Base-by-base conservation (phyloP, 1,140 invertebrate species). In the Temnothorax longispinosus region DNA sequence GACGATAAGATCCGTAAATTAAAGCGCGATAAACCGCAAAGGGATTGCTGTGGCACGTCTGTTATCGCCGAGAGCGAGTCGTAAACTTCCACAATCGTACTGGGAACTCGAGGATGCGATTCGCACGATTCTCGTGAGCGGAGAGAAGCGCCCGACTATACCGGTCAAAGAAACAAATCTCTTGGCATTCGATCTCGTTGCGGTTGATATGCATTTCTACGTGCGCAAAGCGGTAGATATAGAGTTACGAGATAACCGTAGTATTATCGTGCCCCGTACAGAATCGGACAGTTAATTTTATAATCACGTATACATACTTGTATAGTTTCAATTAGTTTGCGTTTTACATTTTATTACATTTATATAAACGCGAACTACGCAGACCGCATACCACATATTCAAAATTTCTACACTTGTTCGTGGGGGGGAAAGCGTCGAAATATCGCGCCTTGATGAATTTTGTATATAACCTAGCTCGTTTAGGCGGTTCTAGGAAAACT, bases 21-120 rank as follows among this genome's bases (percentile, higher is more conserved):
- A 65, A 27, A 35, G 27, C 11, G 27, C 41, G 58, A 88, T 88
- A 85, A 88, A 86, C 78, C 78, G 67, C 52, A 67, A 58, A 58
- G 78, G 38, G 54, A 82, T 82, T 71, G 77, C 64, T 38, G 38
- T 27, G 18, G 27, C 44, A 67, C 18, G 44, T 15, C 58, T 32
- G 65, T 72, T 44, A 72, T 72, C 78, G 60, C 21, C 44, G 35
- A 47, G 27, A 50, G 47, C 47, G 38, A 81, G 27, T 58, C 38
- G 78, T 74, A 58, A 82, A 62, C 52, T 11, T 47, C 52, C 52
- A 72, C 67, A 65, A 72, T 35, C 52, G 65, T 50, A 52, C 52
- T 44, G 65, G 65, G 78, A 82, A 82, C 71, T 82, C 65, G 21
- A 80, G 60, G 62, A 58, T 58, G 58, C 62, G 62, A 65, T 60